Conservation (phyloP, 2,797 vertebrate genomes). For the Pangasius mekongensis region DNA sequence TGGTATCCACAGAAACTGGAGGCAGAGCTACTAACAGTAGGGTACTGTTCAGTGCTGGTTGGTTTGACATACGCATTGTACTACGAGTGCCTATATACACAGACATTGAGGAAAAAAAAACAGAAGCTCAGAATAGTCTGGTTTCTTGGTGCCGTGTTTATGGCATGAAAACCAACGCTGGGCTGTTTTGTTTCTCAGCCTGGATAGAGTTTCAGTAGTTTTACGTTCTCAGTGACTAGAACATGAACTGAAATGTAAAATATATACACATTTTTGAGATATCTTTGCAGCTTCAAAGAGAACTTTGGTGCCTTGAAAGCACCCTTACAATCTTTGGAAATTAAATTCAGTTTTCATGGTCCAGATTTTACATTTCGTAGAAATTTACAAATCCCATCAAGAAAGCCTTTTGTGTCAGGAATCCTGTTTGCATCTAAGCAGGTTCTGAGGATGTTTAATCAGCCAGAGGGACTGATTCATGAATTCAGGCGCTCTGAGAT, state of each 20-base stretch:
- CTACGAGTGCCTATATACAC: not conserved
- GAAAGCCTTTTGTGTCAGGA: not conserved
- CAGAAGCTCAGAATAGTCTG: slow-evolving; percentile 1
- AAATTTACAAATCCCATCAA: not conserved
- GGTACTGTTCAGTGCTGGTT: not conserved
- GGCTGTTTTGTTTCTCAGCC: not conserved
- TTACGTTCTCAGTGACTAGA: not conserved
- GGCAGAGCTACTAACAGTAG: not conserved
- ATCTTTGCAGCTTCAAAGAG: not conserved
- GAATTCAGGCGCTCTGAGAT: not conserved
- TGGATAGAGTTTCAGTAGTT: not conserved
- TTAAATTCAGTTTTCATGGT: not conserved
- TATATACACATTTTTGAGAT: not conserved
- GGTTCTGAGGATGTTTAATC: not conserved
- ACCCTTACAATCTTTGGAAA: not conserved
- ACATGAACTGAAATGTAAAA: no score
- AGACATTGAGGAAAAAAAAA: not conserved
- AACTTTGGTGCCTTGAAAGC: not conserved
- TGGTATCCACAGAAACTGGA: not conserved
- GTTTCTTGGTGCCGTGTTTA: slow-evolving; percentile 1
- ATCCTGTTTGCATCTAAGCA: not conserved
- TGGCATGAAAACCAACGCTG: not conserved
- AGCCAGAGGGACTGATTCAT: not conserved
- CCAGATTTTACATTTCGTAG: not conserved
- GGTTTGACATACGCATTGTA: not conserved